Evolutionary conservation across 1,140 invertebrate genomes (phyloP), one percentile per base, ranked within the genome.

Genomic region (Diorhabda elongata): DNA sequence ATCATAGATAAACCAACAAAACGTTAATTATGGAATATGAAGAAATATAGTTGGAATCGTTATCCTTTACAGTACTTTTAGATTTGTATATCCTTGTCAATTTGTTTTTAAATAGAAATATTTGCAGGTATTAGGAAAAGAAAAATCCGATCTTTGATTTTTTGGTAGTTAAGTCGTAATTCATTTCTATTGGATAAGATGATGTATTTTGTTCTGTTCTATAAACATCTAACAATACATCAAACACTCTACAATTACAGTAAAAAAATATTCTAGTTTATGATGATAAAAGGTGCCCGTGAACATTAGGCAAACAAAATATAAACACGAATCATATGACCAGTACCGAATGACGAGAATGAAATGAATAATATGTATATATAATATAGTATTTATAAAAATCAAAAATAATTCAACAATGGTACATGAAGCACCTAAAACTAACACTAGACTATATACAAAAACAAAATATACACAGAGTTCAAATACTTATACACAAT

Each of bases 271-370:
- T 68, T 65, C 61, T 74, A 71, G 73, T 73, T 73, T 64, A 74
- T 57, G 62, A 69, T 64, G 64, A 62, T 44, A 71, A 45, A 52
- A 52, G 41, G 57, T 60, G 44, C 42, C 58, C n/a, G 44, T 26
- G 4, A 61, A 66, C 56, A 58, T 5, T 68, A 43, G 67, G 62
- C 67, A n/a, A 71, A 69, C 67, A 67, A 66, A 70, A 69, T 67
- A 62, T 70, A 72, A 26, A 52, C 47, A 52, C 64, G 66, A 67
- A 60, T 68, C 69, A 69, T 68, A 76, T 77, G 77, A 78, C 77
- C 76, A 78, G 77, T 77, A 78, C 74, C 77, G 71, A 69, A 77
- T 78, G 77, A 77, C 77, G 75, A 77, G 76, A 78, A 75, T 75
- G 69, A 73, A 76, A 76, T 77, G 68, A 78, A 64, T 61, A 73